Evolutionary conservation across 2,888 invertebrate species (phyloP), one percentile per base, ranked within the genome.

Genomic region (Luperina nickerlii): DNA sequence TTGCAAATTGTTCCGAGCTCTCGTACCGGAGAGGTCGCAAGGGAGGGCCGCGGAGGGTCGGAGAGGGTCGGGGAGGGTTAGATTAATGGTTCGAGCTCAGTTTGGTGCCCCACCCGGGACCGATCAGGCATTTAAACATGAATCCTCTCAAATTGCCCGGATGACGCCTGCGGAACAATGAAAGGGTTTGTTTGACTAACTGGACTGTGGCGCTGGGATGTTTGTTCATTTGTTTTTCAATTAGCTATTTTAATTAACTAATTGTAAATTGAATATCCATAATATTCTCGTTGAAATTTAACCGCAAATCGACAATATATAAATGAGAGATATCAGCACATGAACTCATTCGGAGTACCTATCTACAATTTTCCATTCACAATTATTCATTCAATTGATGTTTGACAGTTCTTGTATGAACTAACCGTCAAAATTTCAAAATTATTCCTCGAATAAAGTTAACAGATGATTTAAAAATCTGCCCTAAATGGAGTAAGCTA

Each of bases 91-190:
- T 89, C 91, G 92, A 90, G 86, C 90, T 90, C 87, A 79, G 87
- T 89, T 87, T 89, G 90, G 76, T 78, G 85, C 87, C 87, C 91
- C 90, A 91, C 94, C 95, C 94, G 95, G 95, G 95, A 95, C 93
- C 95, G 95, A 95, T 95, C 93, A 89, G 87, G 88, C 93, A 92
- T 92, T 93, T 94, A 94, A 95, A 94, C 94, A 90, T 85, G 93
- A 92, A 93, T 95, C 94, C 94, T 92, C 93, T 93, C 94, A 94
- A 95, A 94, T 95, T 95, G 93, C 92, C 92, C 90, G 91, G 88
- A 91, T 89, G 84, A 87, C 90, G 82, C 68, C 76, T 85, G 91
- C 87, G 89, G 93, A 92, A 91, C 90, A 91, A 90, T 90, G 89
- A 92, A 92, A 93, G 90, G 92, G 91, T 90, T 90, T 92, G 90